Evolutionary conservation across 1,140 invertebrate genomes (phyloP), one percentile per base, ranked within the genome.

Genomic region (Nymphalis io): DNA sequence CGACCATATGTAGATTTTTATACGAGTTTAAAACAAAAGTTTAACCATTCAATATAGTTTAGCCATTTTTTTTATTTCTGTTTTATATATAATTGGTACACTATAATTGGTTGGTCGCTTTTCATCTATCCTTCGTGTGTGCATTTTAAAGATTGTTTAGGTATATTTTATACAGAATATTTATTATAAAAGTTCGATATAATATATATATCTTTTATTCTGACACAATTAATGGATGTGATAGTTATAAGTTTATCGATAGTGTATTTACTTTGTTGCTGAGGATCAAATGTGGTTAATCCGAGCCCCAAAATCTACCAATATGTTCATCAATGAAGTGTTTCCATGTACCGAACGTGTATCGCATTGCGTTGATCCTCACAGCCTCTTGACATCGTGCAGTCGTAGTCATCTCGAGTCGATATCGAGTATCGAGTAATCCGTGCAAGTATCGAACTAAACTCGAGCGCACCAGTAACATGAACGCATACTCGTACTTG

Each of bases 401-500:
- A 82, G 80, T 83, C 79, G 73, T 48, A 80, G 81, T 76, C 74
- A 85, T 82, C 83, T 85, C 76, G 69, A 85, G 77, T 78, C 73
- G 69, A 79, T 79, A 79, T 82, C 81, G 78, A 76, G 61, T 85
- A 81, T 76, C 80, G 79, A 83, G 80, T 76, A 80, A 79, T 82
- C 77, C 75, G 81, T 73, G 73, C 77, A 73, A 83, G 76, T 77
- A 81, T 83, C 79, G 76, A 85, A 78, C 72, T 74, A 79, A 75
- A 77, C 70, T 81, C 75, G 74, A 87, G 80, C 72, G 76, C 72
- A 60, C 66, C 73, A 27, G 81, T 83, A 82, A 87, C 80, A 79
- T 79, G 83, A 82, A 82, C 79, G 78, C 78, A 81, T 72, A 81
- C 84, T 85, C 78, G 81, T 72, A 81, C 84, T 85, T 80, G 81